These are phyloP conservation scores for Amazona vittata DNA, from an alignment of 2,113 vertebrate genomes.

Conservation along the genomic window DNA sequence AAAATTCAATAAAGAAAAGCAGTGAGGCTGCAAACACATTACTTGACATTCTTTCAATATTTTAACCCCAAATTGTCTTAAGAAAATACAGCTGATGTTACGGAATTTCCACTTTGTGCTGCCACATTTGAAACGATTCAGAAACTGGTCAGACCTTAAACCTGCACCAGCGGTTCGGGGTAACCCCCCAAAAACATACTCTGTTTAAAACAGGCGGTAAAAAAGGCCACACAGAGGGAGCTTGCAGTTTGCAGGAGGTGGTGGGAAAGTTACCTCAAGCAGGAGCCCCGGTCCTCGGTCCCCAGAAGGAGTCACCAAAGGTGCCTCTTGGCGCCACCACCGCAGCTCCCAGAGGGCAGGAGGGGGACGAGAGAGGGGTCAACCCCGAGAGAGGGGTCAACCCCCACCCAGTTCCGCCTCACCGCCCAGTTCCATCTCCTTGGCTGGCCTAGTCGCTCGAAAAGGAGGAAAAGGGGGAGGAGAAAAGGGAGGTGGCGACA, in stretches of 20 bases:
- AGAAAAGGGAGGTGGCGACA: not conserved
- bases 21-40: not conserved
- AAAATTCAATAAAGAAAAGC: not conserved
- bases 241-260: not conserved
- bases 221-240: not conserved
- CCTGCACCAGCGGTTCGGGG: not conserved
- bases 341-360: not conserved
- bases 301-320: not conserved
- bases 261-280: not conserved
- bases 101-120: not conserved
- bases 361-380: too few species aligned
- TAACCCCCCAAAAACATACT: not conserved
- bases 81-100: not conserved
- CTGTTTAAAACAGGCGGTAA: not conserved
- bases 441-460: not conserved
- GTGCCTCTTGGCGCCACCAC: not conserved
- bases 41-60: not conserved
- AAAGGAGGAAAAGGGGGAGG: not conserved
- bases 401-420: not conserved
- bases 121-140: not conserved
- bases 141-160: not conserved
- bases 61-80: not conserved
- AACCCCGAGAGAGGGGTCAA: accelerated
- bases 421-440: not conserved
- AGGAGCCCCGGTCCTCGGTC: not conserved